Evolutionary conservation across 2,888 invertebrate genomes (phyloP), one percentile per base, ranked within the genome.

Genomic region (Cosmia trapezina): DNA sequence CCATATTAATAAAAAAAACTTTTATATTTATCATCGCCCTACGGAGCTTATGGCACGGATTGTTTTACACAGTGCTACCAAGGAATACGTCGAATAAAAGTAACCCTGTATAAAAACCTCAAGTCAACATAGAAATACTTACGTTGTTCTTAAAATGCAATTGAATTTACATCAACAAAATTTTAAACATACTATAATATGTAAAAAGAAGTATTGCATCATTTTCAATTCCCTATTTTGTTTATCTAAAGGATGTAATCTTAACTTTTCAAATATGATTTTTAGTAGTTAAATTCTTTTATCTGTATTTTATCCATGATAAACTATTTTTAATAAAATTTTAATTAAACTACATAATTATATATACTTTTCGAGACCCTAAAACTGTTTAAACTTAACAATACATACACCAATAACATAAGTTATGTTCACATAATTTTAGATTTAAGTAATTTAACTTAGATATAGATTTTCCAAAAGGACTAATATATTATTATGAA

Each of bases 1-100:
- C 1, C 45, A 56, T 71, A 56, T 41, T 51, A 66, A 64, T 43
- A 37, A 66, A 49, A 67, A 53, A 45, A 33, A 59, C 56, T 8
- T 12, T 33, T 53, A 17, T 45, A 53, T 59, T 37, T 68, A 57
- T 78, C 68, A 54, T 74, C 49, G 78, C 37, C 76, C 70, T 78
- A 81, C 62, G 56, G 60, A 81, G 45, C 72, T 12, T 76, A 87
- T 86, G 88, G 87, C 87, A 87, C 82, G 56, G 45, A 54, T 71
- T 73, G 63, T 74, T 76, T 65, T 45, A 22, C 45, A 28, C 28
- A 28, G 28, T 1, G 28, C 3, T 28, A 28, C 28, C 28, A 28
- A 28, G 3, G 3, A 28, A 28, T 28, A 28, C 28, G 28, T 28
- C 28, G 28, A 28, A 28, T 28, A 28, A 28, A 28, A 28, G 28